phyloP scores from a whole-genome alignment of 2,113 vertebrate genomes.

The Pachypanchax playfairii region DNA sequence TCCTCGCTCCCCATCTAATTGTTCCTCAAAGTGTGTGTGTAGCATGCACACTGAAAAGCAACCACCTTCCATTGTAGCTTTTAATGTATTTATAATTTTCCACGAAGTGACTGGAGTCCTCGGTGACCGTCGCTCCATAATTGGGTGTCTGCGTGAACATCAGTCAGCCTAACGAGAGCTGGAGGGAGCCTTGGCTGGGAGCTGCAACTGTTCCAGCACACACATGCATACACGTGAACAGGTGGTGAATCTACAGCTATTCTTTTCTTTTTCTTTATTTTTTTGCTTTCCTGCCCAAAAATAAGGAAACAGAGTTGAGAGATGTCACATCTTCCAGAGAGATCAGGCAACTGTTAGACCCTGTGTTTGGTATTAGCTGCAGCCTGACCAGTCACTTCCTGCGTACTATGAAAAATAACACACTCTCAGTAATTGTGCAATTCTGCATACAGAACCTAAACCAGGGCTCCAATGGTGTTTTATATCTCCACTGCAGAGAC shows the following conservation, averaged over 20 bases:
- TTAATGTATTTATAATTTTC: conserved; percentile 79
- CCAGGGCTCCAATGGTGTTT: not conserved
- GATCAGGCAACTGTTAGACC: conserved; percentile 33
- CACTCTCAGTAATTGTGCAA: too few relatives aligned
- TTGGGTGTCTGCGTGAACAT: conserved; percentile 77
- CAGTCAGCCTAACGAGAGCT: conserved; percentile 77
- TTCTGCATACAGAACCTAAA: not conserved
- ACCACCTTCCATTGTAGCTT: conserved; percentile 61
- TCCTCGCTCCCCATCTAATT: too few relatives aligned
- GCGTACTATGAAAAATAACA: too few relatives aligned
- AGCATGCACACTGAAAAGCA: too few relatives aligned
- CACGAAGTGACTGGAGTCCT: conserved; percentile 71
- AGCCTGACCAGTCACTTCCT: conserved; percentile 20
- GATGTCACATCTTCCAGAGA: conserved; percentile 34
- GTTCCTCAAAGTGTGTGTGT: not conserved
- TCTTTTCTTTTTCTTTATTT: conserved; percentile 17
- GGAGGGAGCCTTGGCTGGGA: conserved; percentile 21
- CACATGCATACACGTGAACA: conserved; percentile 32
- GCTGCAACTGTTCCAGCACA: conserved; percentile 8
- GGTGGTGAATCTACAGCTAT: conserved; percentile 34
- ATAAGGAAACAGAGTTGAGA: conserved; percentile 6
- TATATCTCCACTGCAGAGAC: too few relatives aligned
- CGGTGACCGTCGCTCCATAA: conserved; percentile 68
- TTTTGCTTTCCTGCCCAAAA: conserved; percentile 5
- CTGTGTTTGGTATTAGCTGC: conserved; percentile 2